A percentile compares a stretch with the other conserved stretches of the same genome.
Evolutionary conservation across 2,113 vertebrate species (phyloP).

Genomic region (Salvelinus alpinus): DNA sequence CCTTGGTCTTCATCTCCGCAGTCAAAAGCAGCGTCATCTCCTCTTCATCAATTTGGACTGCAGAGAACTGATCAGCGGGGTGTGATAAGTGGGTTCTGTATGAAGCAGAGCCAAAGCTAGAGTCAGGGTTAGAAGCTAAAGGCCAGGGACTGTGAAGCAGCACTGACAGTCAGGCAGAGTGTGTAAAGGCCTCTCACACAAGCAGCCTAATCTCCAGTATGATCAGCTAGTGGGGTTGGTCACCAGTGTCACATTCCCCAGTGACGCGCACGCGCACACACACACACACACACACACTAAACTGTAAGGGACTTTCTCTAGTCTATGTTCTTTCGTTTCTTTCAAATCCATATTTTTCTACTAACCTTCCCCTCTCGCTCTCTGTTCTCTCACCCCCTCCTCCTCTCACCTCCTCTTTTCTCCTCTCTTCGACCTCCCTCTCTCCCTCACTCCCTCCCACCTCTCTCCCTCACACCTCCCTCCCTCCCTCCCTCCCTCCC

Average conservation of each 20-base stretch:
- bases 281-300: background rate
- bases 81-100: background rate
- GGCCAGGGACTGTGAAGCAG: background rate
- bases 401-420: too few relatives aligned
- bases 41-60: background rate
- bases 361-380: background rate
- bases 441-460: too few relatives aligned
- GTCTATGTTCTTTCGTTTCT: background rate
- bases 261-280: conserved; percentile 17
- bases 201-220: conserved; percentile 58
- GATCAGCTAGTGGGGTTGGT: conserved; percentile 62
- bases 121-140: too few relatives aligned
- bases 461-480: too few relatives aligned
- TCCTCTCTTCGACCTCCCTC: too few relatives aligned
- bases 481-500: too few relatives aligned
- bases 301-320: background rate
- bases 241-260: conserved; percentile 47
- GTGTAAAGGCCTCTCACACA: conserved; percentile 57
- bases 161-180: too few relatives aligned
- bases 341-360: background rate
- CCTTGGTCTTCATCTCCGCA: background rate
- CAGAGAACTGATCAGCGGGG: background rate
- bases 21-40: background rate
- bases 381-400: background rate
- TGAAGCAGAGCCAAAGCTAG: too few relatives aligned